phyloP scores from a whole-genome alignment of 2,797 vertebrate species.

The Columba guinea region DNA sequence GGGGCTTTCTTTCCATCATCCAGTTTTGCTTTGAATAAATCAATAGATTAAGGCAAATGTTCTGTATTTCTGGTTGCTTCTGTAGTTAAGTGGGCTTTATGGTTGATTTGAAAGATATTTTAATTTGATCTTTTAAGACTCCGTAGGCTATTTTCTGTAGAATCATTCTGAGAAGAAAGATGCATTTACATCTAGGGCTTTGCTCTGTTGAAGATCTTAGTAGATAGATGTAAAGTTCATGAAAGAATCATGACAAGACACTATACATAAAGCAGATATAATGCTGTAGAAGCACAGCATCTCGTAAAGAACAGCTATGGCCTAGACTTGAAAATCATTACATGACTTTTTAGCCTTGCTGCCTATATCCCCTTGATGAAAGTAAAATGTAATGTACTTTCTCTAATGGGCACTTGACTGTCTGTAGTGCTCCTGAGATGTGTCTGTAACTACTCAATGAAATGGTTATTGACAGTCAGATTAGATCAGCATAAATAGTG shows the following conservation, averaged over 20 bases:
- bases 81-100: background rate
- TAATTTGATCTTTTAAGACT: background rate
- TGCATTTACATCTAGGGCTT: background rate
- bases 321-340: constrained; percentile 27
- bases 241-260: constrained; percentile 19
- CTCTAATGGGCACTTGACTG: constrained; percentile 30
- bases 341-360: constrained; percentile 4
- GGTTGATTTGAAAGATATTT: background rate
- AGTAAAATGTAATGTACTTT: constrained; percentile 20
- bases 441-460: background rate
- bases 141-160: background rate
- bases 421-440: background rate
- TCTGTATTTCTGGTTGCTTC: background rate
- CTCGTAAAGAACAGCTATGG: background rate
- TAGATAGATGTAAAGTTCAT: constrained; percentile 3
- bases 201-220: background rate
- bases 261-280: background rate
- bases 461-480: constrained; percentile 13
- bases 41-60: background rate
- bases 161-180: background rate
- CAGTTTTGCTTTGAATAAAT: background rate
- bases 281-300: background rate
- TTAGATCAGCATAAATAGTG: background rate
- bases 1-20: background rate
- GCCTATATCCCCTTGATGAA: background rate